Evolutionary conservation across 2,113 vertebrate genomes (phyloP).

Genomic region (Ancistrus triradiatus): DNA sequence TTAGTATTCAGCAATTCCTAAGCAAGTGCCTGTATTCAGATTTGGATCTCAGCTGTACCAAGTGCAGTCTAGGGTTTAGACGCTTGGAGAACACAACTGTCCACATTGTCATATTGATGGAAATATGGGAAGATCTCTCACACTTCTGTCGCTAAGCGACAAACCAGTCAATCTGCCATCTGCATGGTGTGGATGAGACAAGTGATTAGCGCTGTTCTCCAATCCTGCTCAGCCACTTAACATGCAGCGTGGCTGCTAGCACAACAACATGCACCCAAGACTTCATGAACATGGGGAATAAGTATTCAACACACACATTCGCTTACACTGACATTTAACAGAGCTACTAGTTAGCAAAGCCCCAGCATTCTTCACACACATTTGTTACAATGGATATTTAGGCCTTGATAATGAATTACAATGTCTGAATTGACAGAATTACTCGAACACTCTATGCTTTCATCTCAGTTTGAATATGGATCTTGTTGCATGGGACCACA

Average conservation of each 20-base stretch:
- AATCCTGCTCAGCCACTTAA: conserved; percentile 1
- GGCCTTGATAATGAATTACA: too few relatives aligned
- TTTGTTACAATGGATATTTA: too few relatives aligned
- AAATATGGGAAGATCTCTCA: conserved; percentile 10
- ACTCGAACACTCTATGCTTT: conserved; percentile 15
- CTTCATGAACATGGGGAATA: not conserved
- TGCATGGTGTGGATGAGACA: conserved; percentile 17
- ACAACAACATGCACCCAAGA: conserved; percentile 9
- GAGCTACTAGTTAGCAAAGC: too few relatives aligned
- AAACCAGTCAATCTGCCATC: conserved; percentile 22
- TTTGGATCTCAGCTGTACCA: not conserved
- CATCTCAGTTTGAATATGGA: conserved; percentile 3
- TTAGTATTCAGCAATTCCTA: not conserved
- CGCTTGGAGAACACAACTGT: not conserved
- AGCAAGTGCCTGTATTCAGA: conserved; percentile 2
- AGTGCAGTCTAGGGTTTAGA: not conserved
- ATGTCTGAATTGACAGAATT: too few relatives aligned
- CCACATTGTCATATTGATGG: not conserved
- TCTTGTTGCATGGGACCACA: conserved; percentile 9
- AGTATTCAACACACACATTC: not conserved
- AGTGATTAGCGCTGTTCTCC: conserved; percentile 4
- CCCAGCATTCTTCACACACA: too few relatives aligned
- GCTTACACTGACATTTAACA: not conserved
- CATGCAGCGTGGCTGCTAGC: conserved; percentile 21
- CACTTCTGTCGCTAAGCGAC: conserved; percentile 18